Base-by-base conservation (phyloP, 2,888 invertebrate genomes). In the Thera britannica region DNA sequence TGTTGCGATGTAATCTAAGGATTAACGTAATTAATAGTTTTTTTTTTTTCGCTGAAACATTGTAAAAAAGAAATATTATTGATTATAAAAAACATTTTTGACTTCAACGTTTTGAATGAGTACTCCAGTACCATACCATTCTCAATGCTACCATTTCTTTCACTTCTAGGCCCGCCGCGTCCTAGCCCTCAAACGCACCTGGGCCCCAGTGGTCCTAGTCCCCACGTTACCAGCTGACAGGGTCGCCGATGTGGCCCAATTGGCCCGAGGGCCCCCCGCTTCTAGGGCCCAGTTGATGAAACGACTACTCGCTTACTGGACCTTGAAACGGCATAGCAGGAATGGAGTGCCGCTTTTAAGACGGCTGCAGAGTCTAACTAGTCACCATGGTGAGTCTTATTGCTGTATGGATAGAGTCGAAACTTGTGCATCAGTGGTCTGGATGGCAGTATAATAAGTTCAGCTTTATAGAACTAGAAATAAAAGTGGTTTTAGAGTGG, bases 341-440 rank as follows among this genome's bases (percentile, higher is more conserved):
- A 99, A 99, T 83, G 99, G 99, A 0, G 99, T 99, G 7, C 99
- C 99, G 0, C 93, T 99, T 68, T 89, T 99, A 68, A 90, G 99
- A 55, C 92, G 99, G 5, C 68, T 88, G 73, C 87, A 87, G 77
- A 87, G 87, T 58, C 74, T 86, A 41, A 83, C 90, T 76, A 94
- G 79, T 34, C 83, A 86, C 66, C 86, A 86, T 63, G 85, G 86
- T 85, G 38, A 73, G 80, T 72, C 49, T 44, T 60, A 57, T 35
- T 52, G 58, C 0, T n/a, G 5, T 2, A 6, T 3, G 9, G 34
- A 34, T 58, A 35, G 7, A 12, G 48, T 48, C 0, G n/a, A 48
- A 58, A 35, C 11, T 59, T 0, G 7, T 34, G 34, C 8, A 8
- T 23, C 23, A 2, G 1, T 51, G 12, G 3, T 44, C 12, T 23